Evolutionary conservation across 2,888 invertebrate species (phyloP).

Genomic region (Tiliacea aurago): DNA sequence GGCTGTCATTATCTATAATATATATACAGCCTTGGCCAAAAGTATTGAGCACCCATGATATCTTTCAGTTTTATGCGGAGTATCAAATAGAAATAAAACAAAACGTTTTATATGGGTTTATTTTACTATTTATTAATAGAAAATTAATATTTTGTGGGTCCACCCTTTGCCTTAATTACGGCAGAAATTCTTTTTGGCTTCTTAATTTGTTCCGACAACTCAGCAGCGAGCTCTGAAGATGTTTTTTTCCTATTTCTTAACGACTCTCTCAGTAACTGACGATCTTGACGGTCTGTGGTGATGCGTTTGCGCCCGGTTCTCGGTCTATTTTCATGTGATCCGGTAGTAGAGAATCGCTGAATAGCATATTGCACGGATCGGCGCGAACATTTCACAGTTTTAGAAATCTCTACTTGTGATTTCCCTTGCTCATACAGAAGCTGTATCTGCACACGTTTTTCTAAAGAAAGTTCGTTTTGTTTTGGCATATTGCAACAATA

Average conservation of each 20-base stretch:
- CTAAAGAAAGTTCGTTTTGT: conserved; percentile 41
- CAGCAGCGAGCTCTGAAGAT: conserved; percentile 47
- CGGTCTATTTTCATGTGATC: conserved; percentile 48
- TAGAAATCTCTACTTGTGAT: conserved; percentile 39
- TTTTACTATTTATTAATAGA: too few species aligned
- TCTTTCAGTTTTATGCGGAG: conserved; percentile 40
- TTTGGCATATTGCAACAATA: conserved; percentile 38
- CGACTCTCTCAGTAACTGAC: conserved; percentile 36
- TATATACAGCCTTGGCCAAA: conserved; percentile 27
- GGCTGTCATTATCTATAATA: conserved; percentile 39
- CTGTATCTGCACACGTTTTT: conserved; percentile 36
- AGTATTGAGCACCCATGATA: conserved; percentile 16
- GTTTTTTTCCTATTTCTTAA: conserved; percentile 48
- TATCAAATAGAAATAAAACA: conserved; percentile 8
- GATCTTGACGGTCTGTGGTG: conserved; percentile 44
- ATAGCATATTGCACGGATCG: conserved; percentile 44
- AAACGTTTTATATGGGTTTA: too few species aligned
- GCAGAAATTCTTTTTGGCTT: conserved; percentile 45
- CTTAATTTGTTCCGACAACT: conserved; percentile 43
- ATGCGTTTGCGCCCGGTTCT: conserved; percentile 52
- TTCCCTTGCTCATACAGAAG: conserved; percentile 37
- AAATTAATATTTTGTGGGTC: too few species aligned
- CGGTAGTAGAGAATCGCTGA: conserved; percentile 44
- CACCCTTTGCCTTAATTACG: conserved; percentile 36
- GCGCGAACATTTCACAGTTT: conserved; percentile 42